Evolutionary conservation across 2,113 vertebrate species (phyloP), one percentile per base, ranked within the genome.

Genomic region (Rhinoderma darwinii): DNA sequence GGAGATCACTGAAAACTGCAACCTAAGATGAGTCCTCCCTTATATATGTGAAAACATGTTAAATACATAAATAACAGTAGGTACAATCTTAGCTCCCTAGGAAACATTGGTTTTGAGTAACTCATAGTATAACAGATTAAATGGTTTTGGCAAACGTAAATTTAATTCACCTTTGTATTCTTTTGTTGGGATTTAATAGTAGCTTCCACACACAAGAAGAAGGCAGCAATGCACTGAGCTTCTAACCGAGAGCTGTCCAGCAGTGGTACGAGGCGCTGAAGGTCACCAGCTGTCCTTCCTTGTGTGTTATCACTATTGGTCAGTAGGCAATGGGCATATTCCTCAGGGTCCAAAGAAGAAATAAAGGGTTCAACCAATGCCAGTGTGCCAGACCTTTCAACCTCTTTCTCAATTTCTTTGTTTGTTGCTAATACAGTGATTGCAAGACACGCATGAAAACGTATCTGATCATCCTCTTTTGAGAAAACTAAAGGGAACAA

Each of bases 321-420:
- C 93, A 96, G 83, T 89, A 98, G 91, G 89, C 91, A 93, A 3
- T 94, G 92, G 3, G 97, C 96, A 0, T 99, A 99, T 80, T 91
- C 94, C 50, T 96, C 96, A 0, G 97, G 96, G 86, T 98, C 96
- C 91, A 99, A 90, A 0, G 97, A 98, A 37, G 97, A 96, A 0
- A 99, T 97, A 82, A 99, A 98, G 0, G 98, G 98, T 92, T 99
- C 98, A 89, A 99, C 98, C 68, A 99, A 94, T 0, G 97, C 98
- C 93, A 99, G 88, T 0, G 98, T 99, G 12, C 98, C 98, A 0
- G 98, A 99, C 54, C 94, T 94, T 90, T 99, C 98, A 92, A 99
- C 98, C 91, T 99, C 97, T 37, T 95, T 96, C 94, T 99, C 98
- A 0, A 99, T 95, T 77, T 99, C 98, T 88, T 95, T 94, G 93